These are phyloP conservation scores for Dendroctonus ponderosae DNA, from an alignment of 1,140 invertebrate genomes.

Conservation along the genomic window DNA sequence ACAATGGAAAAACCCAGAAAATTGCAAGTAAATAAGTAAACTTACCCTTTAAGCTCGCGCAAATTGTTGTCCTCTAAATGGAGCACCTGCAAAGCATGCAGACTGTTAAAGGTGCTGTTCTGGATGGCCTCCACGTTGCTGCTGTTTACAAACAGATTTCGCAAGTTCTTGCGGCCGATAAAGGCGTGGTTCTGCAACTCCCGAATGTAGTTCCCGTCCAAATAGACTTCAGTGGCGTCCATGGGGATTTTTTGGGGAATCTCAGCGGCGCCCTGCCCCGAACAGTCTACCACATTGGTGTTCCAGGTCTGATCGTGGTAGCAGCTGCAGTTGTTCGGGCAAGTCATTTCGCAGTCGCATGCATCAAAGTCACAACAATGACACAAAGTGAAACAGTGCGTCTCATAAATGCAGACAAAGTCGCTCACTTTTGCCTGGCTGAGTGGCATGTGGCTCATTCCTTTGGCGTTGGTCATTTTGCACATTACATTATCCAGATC, in stretches of 20 bases:
- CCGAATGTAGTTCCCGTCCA: constrained; percentile 85
- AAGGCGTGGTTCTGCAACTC: constrained; percentile 86
- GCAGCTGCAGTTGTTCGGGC: constrained; percentile 86
- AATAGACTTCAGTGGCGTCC: constrained; percentile 89
- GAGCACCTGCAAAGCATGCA: constrained; percentile 75
- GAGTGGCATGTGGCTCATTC: constrained; percentile 66
- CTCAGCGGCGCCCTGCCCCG: constrained; percentile 68
- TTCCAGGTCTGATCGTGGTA: constrained; percentile 92
- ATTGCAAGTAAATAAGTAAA: too few relatives aligned
- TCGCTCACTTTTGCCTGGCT: constrained; percentile 69
- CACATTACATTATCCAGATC: constrained; percentile 85
- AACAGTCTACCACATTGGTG: constrained; percentile 89
- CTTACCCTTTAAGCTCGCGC: constrained; percentile 67
- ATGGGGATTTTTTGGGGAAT: constrained; percentile 86
- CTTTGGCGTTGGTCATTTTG: constrained; percentile 73
- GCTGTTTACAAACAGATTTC: constrained; percentile 80
- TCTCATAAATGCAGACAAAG: constrained; percentile 87
- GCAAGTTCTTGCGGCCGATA: constrained; percentile 87
- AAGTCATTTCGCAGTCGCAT: constrained; percentile 94
- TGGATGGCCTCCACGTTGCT: constrained; percentile 83
- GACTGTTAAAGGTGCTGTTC: constrained; percentile 88
- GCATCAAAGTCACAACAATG: constrained; percentile 94
- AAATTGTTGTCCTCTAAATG: constrained; percentile 85
- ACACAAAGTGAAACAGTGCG: constrained; percentile 89
- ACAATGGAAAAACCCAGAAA: too few relatives aligned